phyloP scores from a whole-genome alignment of 2,888 invertebrate species.

The Apotomis turbidana region DNA sequence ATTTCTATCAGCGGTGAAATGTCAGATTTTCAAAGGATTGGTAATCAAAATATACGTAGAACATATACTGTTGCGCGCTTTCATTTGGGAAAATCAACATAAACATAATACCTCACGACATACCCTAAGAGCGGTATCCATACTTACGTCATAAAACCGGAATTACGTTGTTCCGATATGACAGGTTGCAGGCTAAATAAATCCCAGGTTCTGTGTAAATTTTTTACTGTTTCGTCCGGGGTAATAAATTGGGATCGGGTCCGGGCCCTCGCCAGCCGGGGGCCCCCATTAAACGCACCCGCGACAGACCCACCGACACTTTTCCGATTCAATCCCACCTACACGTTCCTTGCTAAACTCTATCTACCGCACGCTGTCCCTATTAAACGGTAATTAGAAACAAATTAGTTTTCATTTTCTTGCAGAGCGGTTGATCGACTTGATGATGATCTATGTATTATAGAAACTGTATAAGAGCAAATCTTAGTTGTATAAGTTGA shows the following conservation, averaged over 20 bases:
- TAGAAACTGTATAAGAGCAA: no score
- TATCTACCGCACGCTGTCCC: conserved; percentile 11
- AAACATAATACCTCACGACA: neutral
- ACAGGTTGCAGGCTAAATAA: conserved; percentile 47
- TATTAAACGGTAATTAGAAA: conserved; percentile 15
- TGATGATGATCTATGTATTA: neutral
- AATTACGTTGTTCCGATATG: conserved; percentile 33
- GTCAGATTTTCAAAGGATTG: no score
- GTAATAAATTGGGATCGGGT: conserved; percentile 59
- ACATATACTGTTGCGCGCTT: neutral
- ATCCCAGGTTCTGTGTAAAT: conserved; percentile 55
- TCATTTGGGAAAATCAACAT: conserved; percentile 8
- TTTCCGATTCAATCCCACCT: conserved; percentile 51
- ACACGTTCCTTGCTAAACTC: conserved; percentile 21
- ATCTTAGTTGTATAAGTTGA: no score
- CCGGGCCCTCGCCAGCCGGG: conserved; percentile 48
- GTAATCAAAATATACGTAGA: no score
- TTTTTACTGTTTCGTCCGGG: conserved; percentile 54
- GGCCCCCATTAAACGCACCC: conserved; percentile 59
- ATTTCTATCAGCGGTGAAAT: no score
- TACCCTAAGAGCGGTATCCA: conserved; percentile 5
- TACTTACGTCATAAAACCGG: conserved; percentile 26
- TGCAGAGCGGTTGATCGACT: neutral
- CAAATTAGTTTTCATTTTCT: neutral
- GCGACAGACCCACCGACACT: conserved; percentile 56